Conservation (phyloP, 2,797 vertebrate genomes). For the Microctenopoma stevenorrisi region DNA sequence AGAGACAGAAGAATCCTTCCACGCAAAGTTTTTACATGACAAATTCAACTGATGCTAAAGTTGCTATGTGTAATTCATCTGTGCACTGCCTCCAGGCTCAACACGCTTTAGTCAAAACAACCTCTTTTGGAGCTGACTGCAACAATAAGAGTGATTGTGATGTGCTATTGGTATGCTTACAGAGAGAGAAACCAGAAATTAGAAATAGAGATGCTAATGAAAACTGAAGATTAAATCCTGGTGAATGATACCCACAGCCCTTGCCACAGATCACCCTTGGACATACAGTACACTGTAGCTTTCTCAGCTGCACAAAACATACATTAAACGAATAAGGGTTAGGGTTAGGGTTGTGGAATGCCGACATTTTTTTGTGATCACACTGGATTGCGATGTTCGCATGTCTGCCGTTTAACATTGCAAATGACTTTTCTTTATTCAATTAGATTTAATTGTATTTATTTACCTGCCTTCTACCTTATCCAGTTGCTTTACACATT, state of each 20-base stretch:
- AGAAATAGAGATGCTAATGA: conserved; percentile 18
- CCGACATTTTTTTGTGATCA: too few relatives aligned
- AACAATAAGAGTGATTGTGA: conserved; percentile 45
- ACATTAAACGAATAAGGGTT: too few relatives aligned
- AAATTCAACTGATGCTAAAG: conserved; percentile 37
- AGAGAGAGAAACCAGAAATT: conserved; percentile 18
- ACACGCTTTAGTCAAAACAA: conserved; percentile 45
- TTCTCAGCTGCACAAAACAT: neutral
- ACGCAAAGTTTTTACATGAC: conserved; percentile 37
- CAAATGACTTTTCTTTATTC: neutral
- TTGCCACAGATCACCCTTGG: too few relatives aligned
- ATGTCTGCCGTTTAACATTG: neutral
- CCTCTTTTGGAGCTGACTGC: conserved; percentile 33
- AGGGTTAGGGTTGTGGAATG: too few relatives aligned
- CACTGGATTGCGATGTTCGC: too few relatives aligned
- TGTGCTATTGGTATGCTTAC: conserved; percentile 20
- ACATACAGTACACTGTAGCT: too few relatives aligned
- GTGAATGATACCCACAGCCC: neutral
- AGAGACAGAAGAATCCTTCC: conserved; percentile 29
- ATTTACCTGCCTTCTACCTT: too few relatives aligned
- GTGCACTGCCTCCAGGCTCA: conserved; percentile 61
- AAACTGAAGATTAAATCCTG: conserved; percentile 19
- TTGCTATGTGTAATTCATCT: conserved; percentile 59
- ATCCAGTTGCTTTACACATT: too few relatives aligned
- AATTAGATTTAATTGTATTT: too few relatives aligned